Evolutionary conservation across 2,797 vertebrate genomes (phyloP).

Genomic region (Hyperoplus immaculatus): DNA sequence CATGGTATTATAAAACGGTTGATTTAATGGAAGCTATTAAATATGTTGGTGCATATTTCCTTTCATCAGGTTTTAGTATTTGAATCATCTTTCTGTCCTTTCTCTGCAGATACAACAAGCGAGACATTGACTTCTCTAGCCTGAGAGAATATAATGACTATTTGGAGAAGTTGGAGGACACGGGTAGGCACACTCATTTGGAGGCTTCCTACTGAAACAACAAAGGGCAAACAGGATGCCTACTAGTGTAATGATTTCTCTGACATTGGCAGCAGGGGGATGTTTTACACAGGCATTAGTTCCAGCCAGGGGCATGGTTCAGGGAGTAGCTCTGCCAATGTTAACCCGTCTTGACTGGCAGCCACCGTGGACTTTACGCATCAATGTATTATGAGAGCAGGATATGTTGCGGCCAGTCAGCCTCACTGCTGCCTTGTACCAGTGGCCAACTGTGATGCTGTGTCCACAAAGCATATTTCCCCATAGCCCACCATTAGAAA

Average conservation of each 20-base stretch:
- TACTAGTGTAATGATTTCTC: constrained; percentile 45
- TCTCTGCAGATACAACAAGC: constrained; percentile 95
- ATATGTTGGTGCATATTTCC: constrained; percentile 62
- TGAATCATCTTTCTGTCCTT: constrained; percentile 56
- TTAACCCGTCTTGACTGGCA: constrained; percentile 44
- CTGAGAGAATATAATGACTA: constrained; percentile 96
- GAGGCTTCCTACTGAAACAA: constrained; percentile 19
- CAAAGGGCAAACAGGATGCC: constrained; percentile 10
- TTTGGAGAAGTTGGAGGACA: constrained; percentile 96
- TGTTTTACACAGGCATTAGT: constrained; percentile 49
- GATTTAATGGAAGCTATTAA: constrained; percentile 76
- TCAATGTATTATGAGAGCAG: constrained; percentile 28
- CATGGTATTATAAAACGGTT: constrained; percentile 76
- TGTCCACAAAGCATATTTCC: background rate
- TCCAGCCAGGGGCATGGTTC: constrained; percentile 31
- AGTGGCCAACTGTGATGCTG: background rate
- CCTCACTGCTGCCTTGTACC: constrained; percentile 8
- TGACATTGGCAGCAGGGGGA: constrained; percentile 19
- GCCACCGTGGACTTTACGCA: constrained; percentile 9
- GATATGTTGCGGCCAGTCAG: constrained; percentile 4
- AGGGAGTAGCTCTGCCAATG: constrained; percentile 23
- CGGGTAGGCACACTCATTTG: constrained; percentile 83
- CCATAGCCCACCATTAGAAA: background rate
- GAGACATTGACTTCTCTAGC: constrained; percentile 93
- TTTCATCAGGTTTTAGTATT: constrained; percentile 63